Percentiles rank a stretch among this genome's conserved stretches.
phyloP scores from a whole-genome alignment of 2,888 invertebrate species.

The Stramonita haemastoma region DNA sequence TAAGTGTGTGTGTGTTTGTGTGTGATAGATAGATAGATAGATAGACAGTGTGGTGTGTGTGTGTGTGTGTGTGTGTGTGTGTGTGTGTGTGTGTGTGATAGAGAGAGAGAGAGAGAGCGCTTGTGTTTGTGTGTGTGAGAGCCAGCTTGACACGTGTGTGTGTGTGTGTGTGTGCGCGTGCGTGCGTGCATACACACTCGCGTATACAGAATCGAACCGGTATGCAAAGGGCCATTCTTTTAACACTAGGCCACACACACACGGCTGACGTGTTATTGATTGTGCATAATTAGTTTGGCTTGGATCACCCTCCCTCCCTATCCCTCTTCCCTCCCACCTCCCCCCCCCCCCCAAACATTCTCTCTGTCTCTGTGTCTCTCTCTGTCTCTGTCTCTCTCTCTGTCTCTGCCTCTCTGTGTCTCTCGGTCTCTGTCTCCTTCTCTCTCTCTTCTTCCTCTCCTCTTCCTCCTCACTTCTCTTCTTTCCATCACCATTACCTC shows the following conservation, averaged over 20 bases:
- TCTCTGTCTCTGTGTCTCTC: background rate
- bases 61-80: background rate
- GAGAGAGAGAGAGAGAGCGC: background rate
- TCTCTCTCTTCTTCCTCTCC: background rate
- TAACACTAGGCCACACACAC: no score
- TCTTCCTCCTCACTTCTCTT: background rate
- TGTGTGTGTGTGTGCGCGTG: no score
- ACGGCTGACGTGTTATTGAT: background rate
- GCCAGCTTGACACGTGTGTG: background rate
- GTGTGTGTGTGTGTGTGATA: slow-evolving; percentile 4
- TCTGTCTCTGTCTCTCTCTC: background rate
- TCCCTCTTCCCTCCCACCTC: background rate
- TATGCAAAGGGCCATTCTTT: no score
- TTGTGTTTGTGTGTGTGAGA: background rate
- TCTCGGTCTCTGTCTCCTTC: background rate
- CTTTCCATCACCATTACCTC: background rate
- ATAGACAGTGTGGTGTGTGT: background rate
- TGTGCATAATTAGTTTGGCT: background rate
- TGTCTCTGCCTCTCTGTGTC: background rate
- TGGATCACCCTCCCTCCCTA: background rate
- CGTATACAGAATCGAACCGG: no score
- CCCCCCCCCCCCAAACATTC: background rate
- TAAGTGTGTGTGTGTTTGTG: slow-evolving; percentile 11
- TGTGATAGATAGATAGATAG: background rate
- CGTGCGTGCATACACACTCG: no score